phyloP scores from a whole-genome alignment of 1,140 invertebrate genomes.

The Acyrthosiphon pisum region DNA sequence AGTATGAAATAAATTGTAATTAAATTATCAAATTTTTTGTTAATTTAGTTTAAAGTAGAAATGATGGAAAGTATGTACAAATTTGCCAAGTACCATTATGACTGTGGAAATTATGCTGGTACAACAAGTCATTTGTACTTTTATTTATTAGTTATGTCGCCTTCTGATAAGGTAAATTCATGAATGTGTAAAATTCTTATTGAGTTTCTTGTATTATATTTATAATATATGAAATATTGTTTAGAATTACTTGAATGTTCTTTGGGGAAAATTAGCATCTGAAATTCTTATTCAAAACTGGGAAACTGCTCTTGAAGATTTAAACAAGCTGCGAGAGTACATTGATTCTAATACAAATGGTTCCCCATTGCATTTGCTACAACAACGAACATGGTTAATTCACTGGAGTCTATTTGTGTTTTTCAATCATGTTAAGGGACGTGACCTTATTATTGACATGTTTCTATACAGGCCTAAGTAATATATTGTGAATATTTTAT shows the following conservation, averaged over 20 bases:
- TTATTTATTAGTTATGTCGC: conserved; percentile 90
- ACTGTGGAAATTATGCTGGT: conserved; percentile 96
- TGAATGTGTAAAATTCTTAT: background rate
- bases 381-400: conserved; percentile 98
- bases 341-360: conserved; percentile 89
- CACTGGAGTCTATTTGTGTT: conserved; percentile 99
- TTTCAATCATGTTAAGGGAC: conserved; percentile 96
- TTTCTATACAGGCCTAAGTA: conserved; percentile 92
- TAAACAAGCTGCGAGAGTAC: conserved; percentile 93
- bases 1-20: background rate
- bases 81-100: conserved; percentile 96
- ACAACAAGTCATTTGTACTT: conserved; percentile 97
- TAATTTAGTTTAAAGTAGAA: conserved; percentile 85
- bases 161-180: conserved; percentile 80
- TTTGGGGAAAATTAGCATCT: conserved; percentile 98
- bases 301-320: conserved; percentile 95
- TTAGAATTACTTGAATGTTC: conserved; percentile 91
- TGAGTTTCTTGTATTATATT: background rate
- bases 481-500: conserved; percentile 64
- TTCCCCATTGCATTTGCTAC: conserved; percentile 87
- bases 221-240: conserved; percentile 61
- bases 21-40: conserved; percentile 58
- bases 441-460: conserved; percentile 97
- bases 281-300: conserved; percentile 98
- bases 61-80: conserved; percentile 95